A percentile compares a stretch with the other conserved stretches of the same genome.
Evolutionary conservation across 1,140 invertebrate genomes (phyloP).

Genomic region (Zaprionus tsacasi): DNA sequence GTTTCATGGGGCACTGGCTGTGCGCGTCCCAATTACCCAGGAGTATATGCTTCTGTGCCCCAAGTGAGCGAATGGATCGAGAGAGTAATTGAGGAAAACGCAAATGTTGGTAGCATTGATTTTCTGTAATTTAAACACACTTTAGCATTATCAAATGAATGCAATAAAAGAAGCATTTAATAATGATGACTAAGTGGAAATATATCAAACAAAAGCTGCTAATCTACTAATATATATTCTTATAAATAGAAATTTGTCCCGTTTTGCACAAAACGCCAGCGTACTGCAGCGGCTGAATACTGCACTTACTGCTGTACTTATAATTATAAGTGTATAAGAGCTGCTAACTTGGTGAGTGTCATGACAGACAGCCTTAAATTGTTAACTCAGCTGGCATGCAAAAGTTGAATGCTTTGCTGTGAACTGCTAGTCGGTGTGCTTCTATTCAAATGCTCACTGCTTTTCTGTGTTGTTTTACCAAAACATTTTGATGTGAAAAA

Average conservation of each 20-base stretch:
- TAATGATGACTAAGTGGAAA: background rate
- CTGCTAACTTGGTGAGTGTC: background rate
- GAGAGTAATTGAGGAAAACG: constrained; percentile 2
- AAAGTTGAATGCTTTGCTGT: background rate
- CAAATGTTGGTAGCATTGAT: constrained; percentile 48
- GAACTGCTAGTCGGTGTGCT: background rate
- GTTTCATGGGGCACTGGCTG: constrained; percentile 90
- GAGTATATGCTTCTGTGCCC: constrained; percentile 88
- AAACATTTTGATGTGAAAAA: too few species aligned
- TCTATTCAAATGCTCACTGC: background rate
- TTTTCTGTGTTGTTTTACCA: too few species aligned
- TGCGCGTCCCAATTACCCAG: constrained; percentile 86
- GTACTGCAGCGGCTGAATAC: too few species aligned
- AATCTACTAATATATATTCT: background rate
- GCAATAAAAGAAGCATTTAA: constrained; percentile 19
- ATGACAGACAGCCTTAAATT: background rate
- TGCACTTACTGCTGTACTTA: too few species aligned
- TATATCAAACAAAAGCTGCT: background rate
- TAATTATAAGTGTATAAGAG: background rate
- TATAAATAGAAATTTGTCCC: background rate
- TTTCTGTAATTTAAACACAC: constrained; percentile 48
- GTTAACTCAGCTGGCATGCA: background rate
- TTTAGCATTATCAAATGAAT: background rate
- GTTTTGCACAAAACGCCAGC: too few species aligned
- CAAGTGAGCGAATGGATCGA: constrained; percentile 83